These are phyloP conservation scores for Ephestia elutella DNA, from an alignment of 1,140 invertebrate species.

Conservation along the genomic window DNA sequence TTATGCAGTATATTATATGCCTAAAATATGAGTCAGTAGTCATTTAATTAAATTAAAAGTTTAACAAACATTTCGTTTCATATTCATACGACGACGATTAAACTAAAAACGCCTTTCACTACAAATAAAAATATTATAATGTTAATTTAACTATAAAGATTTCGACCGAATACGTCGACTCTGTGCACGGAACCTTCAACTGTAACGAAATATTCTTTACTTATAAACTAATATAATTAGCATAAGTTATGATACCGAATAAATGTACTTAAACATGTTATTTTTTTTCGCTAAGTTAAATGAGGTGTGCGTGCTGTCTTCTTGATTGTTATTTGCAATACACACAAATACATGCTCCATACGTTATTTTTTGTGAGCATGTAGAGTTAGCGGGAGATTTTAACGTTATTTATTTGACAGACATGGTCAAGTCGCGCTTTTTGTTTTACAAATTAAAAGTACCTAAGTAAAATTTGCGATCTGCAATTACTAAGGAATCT, in stretches of 20 bases:
- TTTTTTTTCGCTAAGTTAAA: conserved; percentile 40
- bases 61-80: too few species aligned
- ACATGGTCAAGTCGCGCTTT: too few species aligned
- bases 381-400: conserved; percentile 1
- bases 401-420: background rate
- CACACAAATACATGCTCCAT: conserved; percentile 18
- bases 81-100: background rate
- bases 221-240: conserved; percentile 38
- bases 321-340: conserved; percentile 37
- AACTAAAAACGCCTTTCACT: conserved; percentile 4
- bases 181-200: conserved; percentile 18
- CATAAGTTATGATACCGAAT: conserved; percentile 39
- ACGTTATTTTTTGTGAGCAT: background rate
- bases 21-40: too few species aligned
- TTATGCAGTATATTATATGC: too few species aligned
- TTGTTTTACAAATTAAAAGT: too few species aligned
- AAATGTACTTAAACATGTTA: conserved; percentile 39
- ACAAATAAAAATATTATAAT: background rate
- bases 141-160: background rate
- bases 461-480: too few species aligned
- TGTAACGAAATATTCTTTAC: conserved; percentile 14
- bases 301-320: conserved; percentile 36
- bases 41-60: too few species aligned
- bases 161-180: background rate
- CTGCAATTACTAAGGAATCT: too few species aligned